Base-by-base conservation (phyloP, 2,888 invertebrate species). In the Mellilla xanthometata region DNA sequence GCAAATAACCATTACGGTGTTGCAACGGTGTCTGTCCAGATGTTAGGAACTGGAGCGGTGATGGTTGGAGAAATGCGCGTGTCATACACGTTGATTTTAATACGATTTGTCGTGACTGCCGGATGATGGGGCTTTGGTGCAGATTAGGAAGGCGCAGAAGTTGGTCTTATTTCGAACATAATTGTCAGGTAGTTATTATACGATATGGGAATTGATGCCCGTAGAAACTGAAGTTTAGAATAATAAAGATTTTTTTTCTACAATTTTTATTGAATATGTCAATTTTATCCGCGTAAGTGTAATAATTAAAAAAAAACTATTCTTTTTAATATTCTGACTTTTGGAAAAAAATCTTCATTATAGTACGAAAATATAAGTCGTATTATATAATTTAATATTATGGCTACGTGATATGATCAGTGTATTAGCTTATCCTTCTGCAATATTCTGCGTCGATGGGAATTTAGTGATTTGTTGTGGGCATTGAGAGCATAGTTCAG, bases 61-160 rank as follows among this genome's bases (percentile, higher is more conserved):
- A 82, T 86, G 80, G 76, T 75, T 60, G 49, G 62, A 65, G 59
- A 65, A 62, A 66, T 56, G 53, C 58, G 63, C 63, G 68, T 65
- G 65, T 64, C 59, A 79, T 82, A 64, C 72, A 64, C 65, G 76
- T 74, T 82, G 76, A 81, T 80, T 78, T 68, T 80, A 76, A 81
- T 83, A 79, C 76, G 70, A 85, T 81, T 82, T 85, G 84, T 88
- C 86, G 87, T 88, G 88, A 87, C 87, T 80, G 72, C 72, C 64
- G 74, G 73, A 76, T 75, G 81, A 79, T 80, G 70, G 81, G 77
- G 76, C 76, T 77, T n/a, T 24, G 24, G 24, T 2, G 8, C 8
- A 8, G 8, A 24, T 1, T 4, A 24, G 8, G 15, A 24, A n/a
- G 8, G 8, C 8, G n/a, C 24, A 24, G 24, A 24, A 24, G 24